Conservation (phyloP, 2,888 invertebrate species). For the Ormyrus nitidulus region DNA sequence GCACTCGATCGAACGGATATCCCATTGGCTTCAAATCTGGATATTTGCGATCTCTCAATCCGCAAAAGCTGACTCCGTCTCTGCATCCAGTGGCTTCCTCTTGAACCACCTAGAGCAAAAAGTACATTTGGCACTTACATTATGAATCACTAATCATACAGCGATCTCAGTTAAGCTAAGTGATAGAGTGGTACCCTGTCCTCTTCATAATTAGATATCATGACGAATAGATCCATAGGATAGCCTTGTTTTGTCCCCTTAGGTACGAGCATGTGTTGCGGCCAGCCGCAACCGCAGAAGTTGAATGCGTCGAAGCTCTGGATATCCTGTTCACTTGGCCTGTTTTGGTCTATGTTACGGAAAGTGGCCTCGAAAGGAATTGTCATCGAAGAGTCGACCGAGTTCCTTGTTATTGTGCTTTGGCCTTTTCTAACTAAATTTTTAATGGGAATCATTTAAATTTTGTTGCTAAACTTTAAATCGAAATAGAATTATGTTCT, state of each 20-base stretch:
- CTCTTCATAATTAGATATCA: slow-evolving; percentile 84
- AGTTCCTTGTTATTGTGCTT: slow-evolving; percentile 82
- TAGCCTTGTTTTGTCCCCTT: slow-evolving; percentile 83
- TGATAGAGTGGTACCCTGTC: slow-evolving; percentile 78
- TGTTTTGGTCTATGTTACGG: slow-evolving; percentile 86
- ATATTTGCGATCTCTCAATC: slow-evolving; percentile 84
- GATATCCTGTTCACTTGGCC: slow-evolving; percentile 77
- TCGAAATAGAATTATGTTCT: too few relatives aligned
- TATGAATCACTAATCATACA: too few relatives aligned
- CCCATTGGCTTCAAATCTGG: slow-evolving; percentile 91
- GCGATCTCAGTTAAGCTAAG: too few relatives aligned
- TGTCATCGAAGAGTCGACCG: slow-evolving; percentile 87
- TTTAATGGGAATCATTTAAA: too few relatives aligned
- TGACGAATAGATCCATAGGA: slow-evolving; percentile 83
- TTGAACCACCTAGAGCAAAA: slow-evolving; percentile 60
- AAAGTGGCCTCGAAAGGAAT: slow-evolving; percentile 87
- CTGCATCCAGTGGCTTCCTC: slow-evolving; percentile 76
- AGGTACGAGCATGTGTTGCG: slow-evolving; percentile 87
- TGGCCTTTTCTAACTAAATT: slow-evolving; percentile 80
- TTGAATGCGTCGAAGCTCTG: slow-evolving; percentile 78
- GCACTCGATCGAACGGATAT: slow-evolving; percentile 85
- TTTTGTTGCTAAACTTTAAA: too few relatives aligned
- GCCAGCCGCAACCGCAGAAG: slow-evolving; percentile 94
- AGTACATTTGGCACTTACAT: neutral
- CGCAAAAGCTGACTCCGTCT: slow-evolving; percentile 88